Evolutionary conservation across 2,113 vertebrate species (phyloP).

Genomic region (Eleginops maclovinus): DNA sequence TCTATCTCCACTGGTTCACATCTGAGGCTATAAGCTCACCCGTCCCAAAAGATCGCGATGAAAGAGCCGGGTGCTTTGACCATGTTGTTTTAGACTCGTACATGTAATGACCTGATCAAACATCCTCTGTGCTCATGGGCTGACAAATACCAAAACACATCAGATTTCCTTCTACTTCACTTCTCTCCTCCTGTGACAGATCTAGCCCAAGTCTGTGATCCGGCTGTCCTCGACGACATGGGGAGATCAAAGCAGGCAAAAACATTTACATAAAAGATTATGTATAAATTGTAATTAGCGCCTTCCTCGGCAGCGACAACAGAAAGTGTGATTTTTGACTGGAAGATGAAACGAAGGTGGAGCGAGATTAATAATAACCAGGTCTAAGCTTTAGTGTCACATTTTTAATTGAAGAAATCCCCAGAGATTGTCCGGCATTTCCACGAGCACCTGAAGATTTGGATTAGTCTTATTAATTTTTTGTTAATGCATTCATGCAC

Average conservation of each 20-base stretch:
- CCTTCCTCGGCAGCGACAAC: slow-evolving; percentile 68
- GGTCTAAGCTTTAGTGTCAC: slow-evolving; percentile 68
- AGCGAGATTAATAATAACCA: slow-evolving; percentile 70
- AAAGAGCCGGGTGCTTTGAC: slow-evolving; percentile 48
- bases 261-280: slow-evolving; percentile 81
- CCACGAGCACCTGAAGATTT: slow-evolving; percentile 66
- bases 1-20: slow-evolving; percentile 45
- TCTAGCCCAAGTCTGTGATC: slow-evolving; percentile 70
- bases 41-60: slow-evolving; percentile 52
- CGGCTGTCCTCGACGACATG: slow-evolving; percentile 59
- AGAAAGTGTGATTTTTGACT: slow-evolving; percentile 64
- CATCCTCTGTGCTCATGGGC: slow-evolving; percentile 49
- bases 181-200: slow-evolving; percentile 65
- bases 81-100: slow-evolving; percentile 45
- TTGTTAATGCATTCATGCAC: slow-evolving; percentile 69
- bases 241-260: slow-evolving; percentile 73
- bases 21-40: slow-evolving; percentile 50
- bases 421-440: slow-evolving; percentile 64
- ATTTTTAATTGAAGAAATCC: slow-evolving; percentile 80
- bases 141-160: slow-evolving; percentile 74
- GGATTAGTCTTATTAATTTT: slow-evolving; percentile 76
- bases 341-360: slow-evolving; percentile 74
- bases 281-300: slow-evolving; percentile 80
- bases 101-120: slow-evolving; percentile 70
- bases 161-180: slow-evolving; percentile 63